These are phyloP conservation scores for Dissostichus mawsoni DNA, from an alignment of 2,113 vertebrate genomes.

Conservation along the genomic window DNA sequence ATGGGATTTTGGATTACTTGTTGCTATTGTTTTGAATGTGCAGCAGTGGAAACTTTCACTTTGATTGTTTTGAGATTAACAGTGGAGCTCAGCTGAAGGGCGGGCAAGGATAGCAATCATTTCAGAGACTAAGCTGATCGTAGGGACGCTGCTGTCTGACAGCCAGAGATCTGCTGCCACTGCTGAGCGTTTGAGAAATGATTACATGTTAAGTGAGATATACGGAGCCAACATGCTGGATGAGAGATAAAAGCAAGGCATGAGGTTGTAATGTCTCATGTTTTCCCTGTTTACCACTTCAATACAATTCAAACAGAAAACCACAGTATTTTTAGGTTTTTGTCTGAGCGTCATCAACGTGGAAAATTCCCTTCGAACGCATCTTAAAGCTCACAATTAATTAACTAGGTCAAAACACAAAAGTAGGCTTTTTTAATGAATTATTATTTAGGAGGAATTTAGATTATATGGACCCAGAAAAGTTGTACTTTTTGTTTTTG, in stretches of 20 bases:
- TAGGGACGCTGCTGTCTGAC: constrained; percentile 28
- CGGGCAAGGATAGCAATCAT: constrained; percentile 43
- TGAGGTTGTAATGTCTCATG: not conserved
- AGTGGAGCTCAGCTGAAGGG: constrained; percentile 23
- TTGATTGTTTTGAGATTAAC: constrained; percentile 47
- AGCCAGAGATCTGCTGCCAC: constrained; percentile 4
- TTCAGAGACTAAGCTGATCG: constrained; percentile 54
- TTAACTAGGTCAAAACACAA: no score
- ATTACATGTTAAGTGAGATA: constrained; percentile 15
- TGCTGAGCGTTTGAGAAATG: constrained; percentile 16
- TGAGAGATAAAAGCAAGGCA: not conserved
- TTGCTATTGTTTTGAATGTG: not conserved
- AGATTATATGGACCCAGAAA: no score
- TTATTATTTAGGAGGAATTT: no score
- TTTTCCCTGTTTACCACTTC: not conserved
- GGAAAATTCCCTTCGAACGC: no score
- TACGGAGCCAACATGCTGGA: not conserved
- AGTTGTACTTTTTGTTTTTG: no score
- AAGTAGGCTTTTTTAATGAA: no score
- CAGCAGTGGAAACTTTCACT: constrained; percentile 11
- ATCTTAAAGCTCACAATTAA: not conserved
- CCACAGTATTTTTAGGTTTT: not conserved
- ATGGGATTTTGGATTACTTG: not conserved
- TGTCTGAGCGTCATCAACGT: no score
- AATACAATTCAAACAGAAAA: not conserved